phyloP scores from a whole-genome alignment of 2,797 vertebrate genomes.

The Psittacula derbiana region DNA sequence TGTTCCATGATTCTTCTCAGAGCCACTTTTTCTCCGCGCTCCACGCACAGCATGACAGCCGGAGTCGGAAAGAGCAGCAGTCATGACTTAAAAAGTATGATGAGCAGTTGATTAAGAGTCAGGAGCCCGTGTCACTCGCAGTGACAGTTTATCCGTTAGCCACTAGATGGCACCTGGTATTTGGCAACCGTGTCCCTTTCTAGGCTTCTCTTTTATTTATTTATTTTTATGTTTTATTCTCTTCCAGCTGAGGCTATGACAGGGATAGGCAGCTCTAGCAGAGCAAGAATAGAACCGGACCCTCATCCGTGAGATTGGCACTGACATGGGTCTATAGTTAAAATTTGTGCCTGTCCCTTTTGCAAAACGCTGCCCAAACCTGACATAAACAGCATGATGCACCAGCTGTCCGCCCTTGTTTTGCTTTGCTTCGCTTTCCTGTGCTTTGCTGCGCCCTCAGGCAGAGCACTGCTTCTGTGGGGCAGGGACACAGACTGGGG shows the following conservation, averaged over 20 bases:
- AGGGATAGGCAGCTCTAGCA: background rate
- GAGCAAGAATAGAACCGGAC: background rate
- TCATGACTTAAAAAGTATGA: background rate
- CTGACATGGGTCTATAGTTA: background rate
- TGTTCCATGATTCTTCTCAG: background rate
- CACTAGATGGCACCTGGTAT: slow-evolving; percentile 75
- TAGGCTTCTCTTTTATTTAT: background rate
- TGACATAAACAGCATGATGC: rapidly evolving
- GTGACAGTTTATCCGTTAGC: background rate
- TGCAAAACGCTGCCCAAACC: background rate
- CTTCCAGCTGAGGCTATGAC: background rate
- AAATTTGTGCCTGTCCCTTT: background rate
- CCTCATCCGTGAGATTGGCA: background rate
- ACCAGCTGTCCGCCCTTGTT: background rate
- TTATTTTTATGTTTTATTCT: background rate
- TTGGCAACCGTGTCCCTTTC: slow-evolving; percentile 28
- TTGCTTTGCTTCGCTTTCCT: too few species aligned
- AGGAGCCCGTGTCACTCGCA: rapidly evolving
- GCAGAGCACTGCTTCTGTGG: rapidly evolving
- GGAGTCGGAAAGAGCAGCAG: background rate
- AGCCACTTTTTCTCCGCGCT: rapidly evolving
- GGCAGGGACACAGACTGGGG: rapidly evolving
- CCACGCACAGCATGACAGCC: background rate
- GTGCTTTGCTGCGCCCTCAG: rapidly evolving
- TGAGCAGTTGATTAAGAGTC: background rate